These are phyloP conservation scores for Cheumatopsyche charites DNA, from an alignment of 1,140 invertebrate species.

Conservation along the genomic window DNA sequence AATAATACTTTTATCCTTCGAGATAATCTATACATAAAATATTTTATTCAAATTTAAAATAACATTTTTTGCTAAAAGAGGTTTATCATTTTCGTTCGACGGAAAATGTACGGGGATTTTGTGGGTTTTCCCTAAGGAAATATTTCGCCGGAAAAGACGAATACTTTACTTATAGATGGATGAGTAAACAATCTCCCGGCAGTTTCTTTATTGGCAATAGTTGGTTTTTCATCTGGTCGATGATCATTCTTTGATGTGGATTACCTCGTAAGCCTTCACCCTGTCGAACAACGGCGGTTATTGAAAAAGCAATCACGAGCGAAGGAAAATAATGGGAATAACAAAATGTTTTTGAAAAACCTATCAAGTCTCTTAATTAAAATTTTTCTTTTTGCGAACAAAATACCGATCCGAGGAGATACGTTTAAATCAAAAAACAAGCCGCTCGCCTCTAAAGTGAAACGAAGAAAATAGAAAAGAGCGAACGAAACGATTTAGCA, in stretches of 20 bases:
- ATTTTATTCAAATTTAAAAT: background rate
- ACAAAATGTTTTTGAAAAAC: background rate
- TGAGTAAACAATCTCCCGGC: constrained; percentile 31
- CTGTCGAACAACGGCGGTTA: constrained; percentile 4
- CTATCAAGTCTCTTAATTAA: too few species aligned
- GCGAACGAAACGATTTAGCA: too few species aligned
- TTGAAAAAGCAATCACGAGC: constrained; percentile 28
- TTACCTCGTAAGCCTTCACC: constrained; percentile 30
- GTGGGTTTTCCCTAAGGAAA: constrained; percentile 21
- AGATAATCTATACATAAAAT: too few species aligned
- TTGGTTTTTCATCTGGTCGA: constrained; percentile 36
- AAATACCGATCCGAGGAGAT: too few species aligned
- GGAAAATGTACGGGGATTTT: too few species aligned
- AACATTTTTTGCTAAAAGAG: background rate
- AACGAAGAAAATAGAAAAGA: too few species aligned
- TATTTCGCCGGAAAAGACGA: constrained; percentile 13
- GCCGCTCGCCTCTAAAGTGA: too few species aligned
- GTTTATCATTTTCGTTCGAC: too few species aligned
- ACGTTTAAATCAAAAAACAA: too few species aligned
- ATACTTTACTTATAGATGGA: constrained; percentile 10
- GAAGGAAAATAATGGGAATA: background rate
- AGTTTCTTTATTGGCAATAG: constrained; percentile 37
- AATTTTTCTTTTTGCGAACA: too few species aligned
- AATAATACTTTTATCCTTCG: too few species aligned
- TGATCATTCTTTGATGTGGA: constrained; percentile 38